A percentile compares a stretch with the other conserved stretches of the same genome.
Evolutionary conservation across 1,140 invertebrate genomes (phyloP).

Genomic region (Heliconius eleuchia): DNA sequence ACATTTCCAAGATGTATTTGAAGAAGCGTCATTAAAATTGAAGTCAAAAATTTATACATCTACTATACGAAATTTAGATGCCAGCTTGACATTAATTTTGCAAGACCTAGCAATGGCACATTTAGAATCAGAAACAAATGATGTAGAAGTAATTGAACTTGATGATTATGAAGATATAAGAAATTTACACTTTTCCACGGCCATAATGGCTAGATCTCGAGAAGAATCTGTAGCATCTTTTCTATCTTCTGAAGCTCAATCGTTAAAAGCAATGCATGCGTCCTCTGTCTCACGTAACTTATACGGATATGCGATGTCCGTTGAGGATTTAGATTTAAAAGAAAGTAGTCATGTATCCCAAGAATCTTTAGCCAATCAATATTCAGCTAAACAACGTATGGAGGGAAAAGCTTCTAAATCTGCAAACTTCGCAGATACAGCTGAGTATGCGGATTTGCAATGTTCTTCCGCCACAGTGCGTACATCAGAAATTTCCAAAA

Average conservation of each 20-base stretch:
- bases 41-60: slow-evolving; percentile 21
- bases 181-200: slow-evolving; percentile 2
- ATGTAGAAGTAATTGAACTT: slow-evolving; percentile 1
- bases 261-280: background rate
- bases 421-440: background rate
- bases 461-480: background rate
- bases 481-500: background rate
- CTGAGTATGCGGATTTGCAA: background rate
- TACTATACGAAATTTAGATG: slow-evolving; percentile 4
- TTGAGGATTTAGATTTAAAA: background rate
- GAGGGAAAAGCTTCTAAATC: background rate
- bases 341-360: background rate
- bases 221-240: background rate
- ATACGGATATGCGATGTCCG: slow-evolving; percentile 1
- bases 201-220: background rate
- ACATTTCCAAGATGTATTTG: slow-evolving; percentile 31
- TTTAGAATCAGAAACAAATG: slow-evolving; percentile 8
- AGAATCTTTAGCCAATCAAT: background rate
- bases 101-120: slow-evolving; percentile 18
- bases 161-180: slow-evolving; percentile 10
- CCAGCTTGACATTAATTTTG: slow-evolving; percentile 21
- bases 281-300: background rate
- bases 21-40: slow-evolving; percentile 32
- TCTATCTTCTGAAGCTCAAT: background rate
- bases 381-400: background rate